Percentiles rank a stretch among this genome's conserved stretches.
These are phyloP conservation scores for Sebastes schlegelii DNA, from an alignment of 2,113 vertebrate species.

Conservation along the genomic window DNA sequence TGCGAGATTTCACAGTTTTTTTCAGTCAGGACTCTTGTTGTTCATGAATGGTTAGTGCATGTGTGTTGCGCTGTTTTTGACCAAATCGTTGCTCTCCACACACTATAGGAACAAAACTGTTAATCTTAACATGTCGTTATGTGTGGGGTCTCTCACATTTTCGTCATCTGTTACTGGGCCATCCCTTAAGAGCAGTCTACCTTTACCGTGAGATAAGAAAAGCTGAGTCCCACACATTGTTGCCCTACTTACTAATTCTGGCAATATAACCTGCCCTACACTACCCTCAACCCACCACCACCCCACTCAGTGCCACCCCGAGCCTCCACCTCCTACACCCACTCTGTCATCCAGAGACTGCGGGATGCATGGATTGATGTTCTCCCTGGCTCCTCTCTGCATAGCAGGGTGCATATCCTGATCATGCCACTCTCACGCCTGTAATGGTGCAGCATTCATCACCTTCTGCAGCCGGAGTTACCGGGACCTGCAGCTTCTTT, in stretches of 20 bases:
- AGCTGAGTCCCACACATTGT: conserved; percentile 32
- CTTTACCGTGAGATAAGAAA: conserved; percentile 2
- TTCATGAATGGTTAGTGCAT: no score
- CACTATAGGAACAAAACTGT: no score
- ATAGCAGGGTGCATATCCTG: conserved; percentile 69
- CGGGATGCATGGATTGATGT: conserved; percentile 21
- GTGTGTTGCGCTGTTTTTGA: no score
- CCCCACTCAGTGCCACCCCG: background rate
- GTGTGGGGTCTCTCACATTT: no score
- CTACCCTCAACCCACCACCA: background rate
- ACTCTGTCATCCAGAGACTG: conserved; percentile 8
- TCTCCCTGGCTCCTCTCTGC: conserved; percentile 20
- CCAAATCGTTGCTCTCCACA: no score
- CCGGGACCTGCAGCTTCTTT: conserved; percentile 84
- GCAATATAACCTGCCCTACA: conserved; percentile 5
- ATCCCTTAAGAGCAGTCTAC: background rate
- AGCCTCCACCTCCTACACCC: conserved; percentile 5
- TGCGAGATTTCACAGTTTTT: no score
- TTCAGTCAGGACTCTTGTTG: no score
- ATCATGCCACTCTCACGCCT: conserved; percentile 76
- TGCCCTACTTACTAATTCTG: conserved; percentile 59
- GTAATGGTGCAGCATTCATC: conserved; percentile 87
- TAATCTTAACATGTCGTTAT: no score
- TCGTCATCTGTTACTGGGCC: no score
- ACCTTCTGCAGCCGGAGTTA: conserved; percentile 76